Base-by-base conservation (phyloP, 2,113 vertebrate genomes). In the Ameiurus melas region DNA sequence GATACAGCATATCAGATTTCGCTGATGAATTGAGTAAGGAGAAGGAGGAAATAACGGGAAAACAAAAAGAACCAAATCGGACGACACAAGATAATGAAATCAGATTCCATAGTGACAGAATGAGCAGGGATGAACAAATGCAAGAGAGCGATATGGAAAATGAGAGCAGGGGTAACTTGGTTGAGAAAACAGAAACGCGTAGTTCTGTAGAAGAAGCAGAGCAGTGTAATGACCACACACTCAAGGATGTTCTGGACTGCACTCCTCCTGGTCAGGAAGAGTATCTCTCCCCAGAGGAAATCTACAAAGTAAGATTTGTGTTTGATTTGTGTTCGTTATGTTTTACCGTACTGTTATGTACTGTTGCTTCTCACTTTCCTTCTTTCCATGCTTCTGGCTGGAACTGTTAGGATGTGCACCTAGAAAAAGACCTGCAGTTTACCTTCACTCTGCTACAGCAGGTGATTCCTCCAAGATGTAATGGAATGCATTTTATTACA, bases 241-340 rank as follows among this genome's bases (percentile, higher is more conserved):
- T 51, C 43, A 83, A 86, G 0, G 75, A 86, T 5, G 8, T 7
- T 20, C 70, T 92, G 53, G 83, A 89, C 73, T 90, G 84, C 64
- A 0, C 83, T 47, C 60, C 79, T 5, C 62, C 77, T 84, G 84
- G 10, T 55, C 91, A 85, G 0, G 90, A 91, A 16, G 87, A 73
- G 68, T 91, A 92, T 60, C 93, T 92, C 58, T 92, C 93, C 20
- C 91, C 94, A 60, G 90, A 93, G 81, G 94, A 94, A 86, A 92
- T 94, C 43, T 91, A 91, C 47, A 93, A 89, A 3, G 95, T 96
- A 91, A 94, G 83, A 85, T 36, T 47, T 51, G 5, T 58, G 25
- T 47, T 47, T 0, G 43, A 47, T 47, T 47, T 47, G 43, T 47
- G 6, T 47, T 47, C 43, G 43, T 62, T 55, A 68, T 81, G 64